A percentile compares a stretch with the other conserved stretches of the same genome.
Evolutionary conservation across 2,888 invertebrate species (phyloP).

Genomic region (Drosophila ezoana): DNA sequence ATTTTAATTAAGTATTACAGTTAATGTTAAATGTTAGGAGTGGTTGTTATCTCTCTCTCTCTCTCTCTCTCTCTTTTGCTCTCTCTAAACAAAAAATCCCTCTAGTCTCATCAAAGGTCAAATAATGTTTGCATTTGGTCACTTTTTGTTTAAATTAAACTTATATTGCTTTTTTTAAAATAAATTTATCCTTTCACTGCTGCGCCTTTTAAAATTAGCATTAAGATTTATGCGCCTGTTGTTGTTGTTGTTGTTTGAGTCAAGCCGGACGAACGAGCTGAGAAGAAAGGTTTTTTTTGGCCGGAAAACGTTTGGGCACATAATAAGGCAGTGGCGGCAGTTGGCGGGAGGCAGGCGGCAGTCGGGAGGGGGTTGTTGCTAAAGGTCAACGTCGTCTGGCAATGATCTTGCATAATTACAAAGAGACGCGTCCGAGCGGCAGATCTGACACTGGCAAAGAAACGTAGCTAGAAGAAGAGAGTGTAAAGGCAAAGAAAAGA

Average conservation of each 20-base stretch:
- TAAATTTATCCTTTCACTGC: conserved; percentile 8
- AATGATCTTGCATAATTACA: conserved; percentile 81
- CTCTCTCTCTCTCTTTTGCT: too few relatives aligned
- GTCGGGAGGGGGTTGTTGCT: conserved; percentile 13
- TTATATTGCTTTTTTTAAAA: too few relatives aligned
- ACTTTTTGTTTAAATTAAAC: too few relatives aligned
- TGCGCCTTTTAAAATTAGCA: conserved; percentile 29
- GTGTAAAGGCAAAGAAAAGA: conserved; percentile 13
- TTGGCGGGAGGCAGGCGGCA: conserved; percentile 1
- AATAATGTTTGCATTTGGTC: too few relatives aligned
- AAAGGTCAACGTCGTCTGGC: conserved; percentile 73
- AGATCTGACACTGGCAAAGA: conserved; percentile 58
- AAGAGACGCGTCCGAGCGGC: conserved; percentile 46
- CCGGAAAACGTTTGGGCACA: conserved; percentile 76
- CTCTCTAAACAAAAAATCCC: too few relatives aligned
- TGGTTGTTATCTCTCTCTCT: too few relatives aligned
- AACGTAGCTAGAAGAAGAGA: conserved; percentile 17
- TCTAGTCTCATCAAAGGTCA: too few relatives aligned
- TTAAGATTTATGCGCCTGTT: conserved; percentile 17
- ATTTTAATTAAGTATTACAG: too few relatives aligned
- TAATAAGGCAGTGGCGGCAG: conserved; percentile 53
- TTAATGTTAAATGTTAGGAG: too few relatives aligned
- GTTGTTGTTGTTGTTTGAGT: conserved; percentile 21
- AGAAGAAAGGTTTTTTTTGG: conserved; percentile 55
- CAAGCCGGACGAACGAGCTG: conserved; percentile 70